Conservation (phyloP, 2,113 vertebrate genomes). For the Centropristis striata region DNA sequence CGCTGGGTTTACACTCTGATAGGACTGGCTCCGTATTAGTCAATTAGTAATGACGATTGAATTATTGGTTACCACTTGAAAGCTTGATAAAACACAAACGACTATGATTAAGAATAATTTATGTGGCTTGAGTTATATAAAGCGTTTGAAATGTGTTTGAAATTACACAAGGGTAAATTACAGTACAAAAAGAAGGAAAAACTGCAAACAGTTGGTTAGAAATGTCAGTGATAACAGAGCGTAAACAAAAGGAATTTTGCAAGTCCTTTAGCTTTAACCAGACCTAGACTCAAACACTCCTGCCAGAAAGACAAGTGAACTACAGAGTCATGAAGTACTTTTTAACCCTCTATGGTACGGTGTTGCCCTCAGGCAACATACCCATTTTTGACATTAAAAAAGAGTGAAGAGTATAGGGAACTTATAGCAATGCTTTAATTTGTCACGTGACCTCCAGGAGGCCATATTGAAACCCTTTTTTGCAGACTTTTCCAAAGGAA, state of each 20-base stretch:
- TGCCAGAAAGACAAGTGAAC: slow-evolving; percentile 6
- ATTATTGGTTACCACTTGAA: slow-evolving; percentile 12
- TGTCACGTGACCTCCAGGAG: too few species aligned
- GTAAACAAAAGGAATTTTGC: not conserved
- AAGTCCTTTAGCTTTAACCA: slow-evolving; percentile 27
- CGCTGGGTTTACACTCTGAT: slow-evolving; percentile 47
- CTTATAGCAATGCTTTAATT: too few species aligned
- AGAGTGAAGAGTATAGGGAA: too few species aligned
- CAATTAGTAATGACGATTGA: slow-evolving; percentile 20
- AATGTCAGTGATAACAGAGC: slow-evolving; percentile 6
- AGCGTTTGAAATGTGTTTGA: not conserved
- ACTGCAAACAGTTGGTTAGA: not conserved
- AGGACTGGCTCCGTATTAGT: slow-evolving; percentile 16
- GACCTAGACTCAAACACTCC: slow-evolving; percentile 21
- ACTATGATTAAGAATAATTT: slow-evolving; percentile 13
- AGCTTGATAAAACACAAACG: slow-evolving; percentile 7
- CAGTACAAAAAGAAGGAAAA: slow-evolving; percentile 14
- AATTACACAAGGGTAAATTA: slow-evolving; percentile 12
- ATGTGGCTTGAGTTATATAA: not conserved
- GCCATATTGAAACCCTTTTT: too few species aligned
- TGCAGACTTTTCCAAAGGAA: too few species aligned
- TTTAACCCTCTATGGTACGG: too few species aligned
- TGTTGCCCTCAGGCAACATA: too few species aligned
- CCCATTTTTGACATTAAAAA: too few species aligned
- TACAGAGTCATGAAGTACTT: slow-evolving; percentile 10